Evolutionary conservation across 1,140 invertebrate species (phyloP).

Genomic region (Drosophila parabipectinata): DNA sequence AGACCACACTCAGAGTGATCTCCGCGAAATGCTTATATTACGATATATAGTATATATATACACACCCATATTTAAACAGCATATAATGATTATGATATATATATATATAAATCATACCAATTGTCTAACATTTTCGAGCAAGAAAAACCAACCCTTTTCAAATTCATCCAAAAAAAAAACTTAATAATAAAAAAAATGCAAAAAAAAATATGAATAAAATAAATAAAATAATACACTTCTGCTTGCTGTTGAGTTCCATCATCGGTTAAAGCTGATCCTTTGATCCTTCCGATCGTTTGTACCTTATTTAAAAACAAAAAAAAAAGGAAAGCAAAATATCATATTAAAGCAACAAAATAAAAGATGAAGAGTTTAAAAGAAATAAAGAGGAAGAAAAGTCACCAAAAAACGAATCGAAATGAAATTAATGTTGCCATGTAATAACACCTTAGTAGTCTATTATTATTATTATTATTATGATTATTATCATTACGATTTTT

Average conservation of each 20-base stretch:
- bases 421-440: conserved; percentile 76
- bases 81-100: conserved; percentile 51
- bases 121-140: conserved; percentile 45
- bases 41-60: conserved; percentile 49
- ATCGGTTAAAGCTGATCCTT: conserved; percentile 27
- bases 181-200: conserved; percentile 14
- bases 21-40: conserved; percentile 51
- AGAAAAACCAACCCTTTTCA: conserved; percentile 1
- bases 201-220: neutral
- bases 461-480: conserved; percentile 54
- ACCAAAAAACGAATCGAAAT: conserved; percentile 28
- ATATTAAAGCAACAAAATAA: conserved; percentile 14
- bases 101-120: conserved; percentile 44
- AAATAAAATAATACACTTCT: conserved; percentile 25
- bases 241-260: conserved; percentile 43
- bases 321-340: neutral
- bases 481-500: conserved; percentile 53
- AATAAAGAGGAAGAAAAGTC: neutral
- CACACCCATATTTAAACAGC: conserved; percentile 54
- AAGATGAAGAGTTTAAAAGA: conserved; percentile 19
- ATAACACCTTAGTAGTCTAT: conserved; percentile 68
- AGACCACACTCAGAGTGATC: conserved; percentile 27
- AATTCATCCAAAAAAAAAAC: conserved; percentile 8
- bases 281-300: conserved; percentile 48
- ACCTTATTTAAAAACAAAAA: conserved; percentile 29